Percentiles rank a stretch among this genome's conserved stretches.
phyloP scores from a whole-genome alignment of 1,140 invertebrate species.

The Papilio glaucus region DNA sequence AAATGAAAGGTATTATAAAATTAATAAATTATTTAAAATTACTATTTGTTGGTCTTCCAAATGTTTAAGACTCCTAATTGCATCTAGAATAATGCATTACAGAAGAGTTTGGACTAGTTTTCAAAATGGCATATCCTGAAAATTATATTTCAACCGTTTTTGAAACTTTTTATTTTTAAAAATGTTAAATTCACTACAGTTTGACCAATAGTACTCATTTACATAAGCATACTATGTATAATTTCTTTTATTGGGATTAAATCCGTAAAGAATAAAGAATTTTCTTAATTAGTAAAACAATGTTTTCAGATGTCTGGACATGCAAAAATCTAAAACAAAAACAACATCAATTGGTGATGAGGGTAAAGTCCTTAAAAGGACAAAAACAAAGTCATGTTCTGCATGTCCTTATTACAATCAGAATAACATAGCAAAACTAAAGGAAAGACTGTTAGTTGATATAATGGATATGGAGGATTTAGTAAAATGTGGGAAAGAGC shows the following conservation, averaged over 20 bases:
- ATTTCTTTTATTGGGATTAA: too few relatives aligned
- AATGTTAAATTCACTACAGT: too few relatives aligned
- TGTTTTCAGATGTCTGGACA: conserved; percentile 90
- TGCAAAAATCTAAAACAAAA: conserved; percentile 90
- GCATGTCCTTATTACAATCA: conserved; percentile 89
- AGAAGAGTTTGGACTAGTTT: too few relatives aligned
- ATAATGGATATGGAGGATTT: conserved; percentile 96
- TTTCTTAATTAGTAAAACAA: not conserved
- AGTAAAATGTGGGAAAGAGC: conserved; percentile 86
- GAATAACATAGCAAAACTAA: conserved; percentile 86
- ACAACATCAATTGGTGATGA: conserved; percentile 84
- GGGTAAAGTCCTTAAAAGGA: conserved; percentile 86
- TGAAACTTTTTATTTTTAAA: too few relatives aligned
- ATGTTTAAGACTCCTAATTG: too few relatives aligned
- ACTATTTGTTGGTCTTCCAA: too few relatives aligned
- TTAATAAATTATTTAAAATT: not conserved
- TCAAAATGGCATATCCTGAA: too few relatives aligned
- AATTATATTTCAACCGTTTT: too few relatives aligned
- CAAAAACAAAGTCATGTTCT: conserved; percentile 81
- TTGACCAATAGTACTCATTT: too few relatives aligned
- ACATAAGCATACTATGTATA: too few relatives aligned
- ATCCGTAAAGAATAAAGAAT: too few relatives aligned
- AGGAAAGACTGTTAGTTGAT: conserved; percentile 87
- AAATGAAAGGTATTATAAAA: conserved; percentile 90
- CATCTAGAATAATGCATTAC: too few relatives aligned